phyloP scores from a whole-genome alignment of 1,140 invertebrate genomes.

The Lucilia cuprina region DNA sequence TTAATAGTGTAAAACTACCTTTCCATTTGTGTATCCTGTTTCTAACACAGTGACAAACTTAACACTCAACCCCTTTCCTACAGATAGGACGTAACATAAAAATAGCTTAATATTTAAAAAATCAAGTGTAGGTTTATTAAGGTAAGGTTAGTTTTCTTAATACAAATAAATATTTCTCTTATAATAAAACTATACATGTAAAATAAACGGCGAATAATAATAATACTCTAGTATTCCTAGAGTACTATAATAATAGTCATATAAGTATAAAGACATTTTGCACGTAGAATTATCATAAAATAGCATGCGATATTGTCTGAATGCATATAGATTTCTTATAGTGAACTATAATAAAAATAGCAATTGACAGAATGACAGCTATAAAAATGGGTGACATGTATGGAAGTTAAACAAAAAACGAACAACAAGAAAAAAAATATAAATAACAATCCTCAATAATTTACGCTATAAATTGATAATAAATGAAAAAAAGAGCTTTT shows the following conservation, averaged over 20 bases:
- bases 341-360: slow-evolving; percentile 29
- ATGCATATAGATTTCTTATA: neutral
- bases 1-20: too few species aligned
- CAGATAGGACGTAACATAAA: neutral
- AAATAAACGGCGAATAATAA: too few species aligned
- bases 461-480: neutral
- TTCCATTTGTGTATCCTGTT: too few species aligned
- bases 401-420: neutral
- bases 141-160: slow-evolving; percentile 7
- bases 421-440: neutral
- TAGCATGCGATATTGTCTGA: slow-evolving; percentile 25
- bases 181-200: neutral
- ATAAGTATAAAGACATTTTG: slow-evolving; percentile 27
- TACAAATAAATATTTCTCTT: neutral
- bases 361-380: slow-evolving; percentile 28
- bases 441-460: slow-evolving; percentile 8
- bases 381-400: slow-evolving; percentile 27
- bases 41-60: too few species aligned
- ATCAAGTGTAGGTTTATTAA: slow-evolving; percentile 31
- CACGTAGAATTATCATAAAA: slow-evolving; percentile 26
- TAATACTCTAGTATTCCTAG: too few species aligned
- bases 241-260: neutral
- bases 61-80: too few species aligned
- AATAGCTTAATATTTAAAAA: slow-evolving; percentile 3
- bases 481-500: neutral